phyloP scores from a whole-genome alignment of 2,113 vertebrate genomes.

The Asarcornis scutulata region DNA sequence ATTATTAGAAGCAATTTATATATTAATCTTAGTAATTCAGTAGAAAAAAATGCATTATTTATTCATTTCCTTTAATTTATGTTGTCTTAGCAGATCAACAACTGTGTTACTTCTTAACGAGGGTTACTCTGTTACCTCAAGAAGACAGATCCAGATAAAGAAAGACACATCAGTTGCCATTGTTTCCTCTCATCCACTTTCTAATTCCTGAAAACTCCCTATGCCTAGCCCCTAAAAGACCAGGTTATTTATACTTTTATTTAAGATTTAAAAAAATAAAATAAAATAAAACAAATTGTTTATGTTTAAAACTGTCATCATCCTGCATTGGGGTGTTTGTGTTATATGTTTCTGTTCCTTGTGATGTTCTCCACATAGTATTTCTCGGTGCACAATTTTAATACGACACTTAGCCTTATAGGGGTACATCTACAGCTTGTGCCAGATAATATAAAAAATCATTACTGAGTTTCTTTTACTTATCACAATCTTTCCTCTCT shows the following conservation, averaged over 20 bases:
- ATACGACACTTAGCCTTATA: not conserved
- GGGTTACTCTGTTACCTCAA: not conserved
- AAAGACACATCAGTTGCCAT: not conserved
- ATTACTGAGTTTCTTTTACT: not conserved
- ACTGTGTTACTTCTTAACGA: not conserved
- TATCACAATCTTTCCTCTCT: not conserved
- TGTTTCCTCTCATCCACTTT: not conserved
- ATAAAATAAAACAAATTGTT: not conserved
- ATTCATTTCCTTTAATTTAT: conserved; percentile 1
- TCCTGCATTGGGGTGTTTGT: not conserved
- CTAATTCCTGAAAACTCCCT: not conserved
- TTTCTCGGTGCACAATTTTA: not conserved
- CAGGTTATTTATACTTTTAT: not conserved
- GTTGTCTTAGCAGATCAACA: conserved; percentile 25
- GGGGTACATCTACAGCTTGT: not conserved
- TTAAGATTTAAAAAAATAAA: not conserved
- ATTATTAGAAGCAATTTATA: not conserved
- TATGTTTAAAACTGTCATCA: not conserved
- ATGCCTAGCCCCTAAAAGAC: not conserved
- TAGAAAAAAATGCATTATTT: not conserved
- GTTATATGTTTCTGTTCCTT: not conserved
- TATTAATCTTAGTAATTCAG: not conserved
- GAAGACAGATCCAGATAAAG: not conserved
- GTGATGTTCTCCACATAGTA: not conserved
- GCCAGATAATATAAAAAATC: not conserved